phyloP scores from a whole-genome alignment of 1,140 invertebrate species.

The Caerostris extrusa region DNA sequence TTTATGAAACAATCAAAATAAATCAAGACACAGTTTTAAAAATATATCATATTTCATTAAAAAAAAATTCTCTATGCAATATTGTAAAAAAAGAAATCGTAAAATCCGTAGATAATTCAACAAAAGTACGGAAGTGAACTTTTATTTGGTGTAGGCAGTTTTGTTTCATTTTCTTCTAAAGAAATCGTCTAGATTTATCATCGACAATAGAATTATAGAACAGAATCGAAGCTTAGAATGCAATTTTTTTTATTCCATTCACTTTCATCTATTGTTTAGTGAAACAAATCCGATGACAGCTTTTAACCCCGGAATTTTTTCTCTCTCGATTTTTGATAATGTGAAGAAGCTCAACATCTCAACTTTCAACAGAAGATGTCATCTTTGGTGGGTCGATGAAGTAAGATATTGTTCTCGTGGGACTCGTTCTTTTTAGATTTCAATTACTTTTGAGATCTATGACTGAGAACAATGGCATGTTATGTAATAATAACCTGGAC shows the following conservation, averaged over 20 bases:
- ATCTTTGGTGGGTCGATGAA: slow-evolving; percentile 5
- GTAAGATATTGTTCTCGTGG: neutral
- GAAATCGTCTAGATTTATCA: slow-evolving; percentile 26
- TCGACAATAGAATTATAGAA: slow-evolving; percentile 59
- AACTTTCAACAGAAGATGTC: neutral
- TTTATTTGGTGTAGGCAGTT: slow-evolving; percentile 34
- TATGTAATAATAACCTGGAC: neutral
- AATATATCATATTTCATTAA: neutral
- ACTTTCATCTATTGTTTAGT: slow-evolving; percentile 23
- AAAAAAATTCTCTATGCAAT: neutral
- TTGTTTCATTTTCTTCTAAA: neutral
- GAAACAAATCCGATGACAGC: slow-evolving; percentile 54
- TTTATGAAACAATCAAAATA: neutral
- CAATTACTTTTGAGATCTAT: neutral
- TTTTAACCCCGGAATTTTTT: slow-evolving; percentile 44
- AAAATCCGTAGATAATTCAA: slow-evolving; percentile 32
- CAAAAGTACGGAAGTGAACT: slow-evolving; percentile 22
- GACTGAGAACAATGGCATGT: slow-evolving; percentile 13
- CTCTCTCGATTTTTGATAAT: neutral
- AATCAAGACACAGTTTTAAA: neutral
- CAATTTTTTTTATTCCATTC: neutral
- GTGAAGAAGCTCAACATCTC: slow-evolving; percentile 46
- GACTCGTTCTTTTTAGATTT: neutral
- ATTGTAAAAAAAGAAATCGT: neutral
- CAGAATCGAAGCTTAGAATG: slow-evolving; percentile 9